Percentiles rank a stretch among this genome's conserved stretches.
phyloP scores from a whole-genome alignment of 2,797 vertebrate species.

The Aythya fuligula region DNA sequence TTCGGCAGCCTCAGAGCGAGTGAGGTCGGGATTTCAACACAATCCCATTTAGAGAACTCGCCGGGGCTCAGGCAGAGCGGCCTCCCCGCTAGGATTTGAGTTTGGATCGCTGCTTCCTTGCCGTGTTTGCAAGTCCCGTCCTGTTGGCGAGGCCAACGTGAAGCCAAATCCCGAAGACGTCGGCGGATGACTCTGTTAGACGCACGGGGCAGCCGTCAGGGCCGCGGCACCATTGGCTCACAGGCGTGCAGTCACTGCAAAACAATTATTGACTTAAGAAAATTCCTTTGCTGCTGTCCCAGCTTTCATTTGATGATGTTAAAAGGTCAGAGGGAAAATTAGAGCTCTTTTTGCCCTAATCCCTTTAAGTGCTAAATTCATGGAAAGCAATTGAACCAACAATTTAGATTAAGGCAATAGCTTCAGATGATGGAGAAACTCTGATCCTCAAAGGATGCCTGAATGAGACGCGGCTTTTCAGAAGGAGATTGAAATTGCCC shows the following conservation, averaged over 20 bases:
- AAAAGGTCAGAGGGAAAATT: conserved; percentile 51
- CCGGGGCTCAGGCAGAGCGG: conserved; percentile 12
- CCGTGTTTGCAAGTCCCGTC: conserved; percentile 46
- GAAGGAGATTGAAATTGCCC: conserved; percentile 13
- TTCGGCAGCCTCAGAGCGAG: conserved; percentile 39
- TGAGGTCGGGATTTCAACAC: conserved; percentile 61
- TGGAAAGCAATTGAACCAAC: conserved; percentile 38
- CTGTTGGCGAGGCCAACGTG: background rate
- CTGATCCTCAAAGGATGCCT: conserved; percentile 47
- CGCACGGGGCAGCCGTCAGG: background rate
- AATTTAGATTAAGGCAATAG: conserved; percentile 15
- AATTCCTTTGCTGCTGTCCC: background rate
- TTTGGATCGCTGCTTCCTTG: conserved; percentile 31
- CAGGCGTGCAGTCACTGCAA: background rate
- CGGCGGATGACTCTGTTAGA: background rate
- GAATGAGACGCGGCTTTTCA: background rate
- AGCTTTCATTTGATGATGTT: background rate
- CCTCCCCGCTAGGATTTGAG: background rate
- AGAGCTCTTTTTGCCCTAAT: conserved; percentile 5
- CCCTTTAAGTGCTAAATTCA: conserved; percentile 42
- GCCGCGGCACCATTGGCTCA: background rate
- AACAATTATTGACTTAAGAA: conserved; percentile 41
- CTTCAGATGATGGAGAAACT: conserved; percentile 9
- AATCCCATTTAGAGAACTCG: conserved; percentile 31
- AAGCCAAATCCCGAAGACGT: background rate